Percentiles rank a stretch among this genome's conserved stretches.
These are phyloP conservation scores for Druceiella hillmani DNA, from an alignment of 2,888 invertebrate genomes.

Conservation along the genomic window DNA sequence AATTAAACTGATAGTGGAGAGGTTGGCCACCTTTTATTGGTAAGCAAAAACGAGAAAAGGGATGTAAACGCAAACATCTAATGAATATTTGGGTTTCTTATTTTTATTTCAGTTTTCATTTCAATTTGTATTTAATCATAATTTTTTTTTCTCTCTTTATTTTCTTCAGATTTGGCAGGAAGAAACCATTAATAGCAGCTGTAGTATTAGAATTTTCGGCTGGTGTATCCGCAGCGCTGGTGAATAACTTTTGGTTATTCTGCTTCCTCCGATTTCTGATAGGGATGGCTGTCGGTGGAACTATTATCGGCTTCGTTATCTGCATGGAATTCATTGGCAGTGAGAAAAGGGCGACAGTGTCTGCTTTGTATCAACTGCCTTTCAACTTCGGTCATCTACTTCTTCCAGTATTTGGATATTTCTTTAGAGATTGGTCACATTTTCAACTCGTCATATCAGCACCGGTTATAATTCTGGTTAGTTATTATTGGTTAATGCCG, in stretches of 20 bases:
- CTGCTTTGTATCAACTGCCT: slow-evolving; percentile 63
- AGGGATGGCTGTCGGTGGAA: slow-evolving; percentile 74
- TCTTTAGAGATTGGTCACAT: slow-evolving; percentile 57
- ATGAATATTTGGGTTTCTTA: too few species aligned
- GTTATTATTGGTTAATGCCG: slow-evolving; percentile 64
- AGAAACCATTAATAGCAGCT: slow-evolving; percentile 63
- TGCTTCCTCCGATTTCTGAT: slow-evolving; percentile 62
- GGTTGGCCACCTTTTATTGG: too few species aligned
- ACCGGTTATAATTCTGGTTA: slow-evolving; percentile 51
- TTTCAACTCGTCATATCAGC: slow-evolving; percentile 63
- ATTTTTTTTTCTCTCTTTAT: too few species aligned
- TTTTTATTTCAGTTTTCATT: too few species aligned
- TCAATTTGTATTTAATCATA: too few species aligned
- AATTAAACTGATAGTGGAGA: too few species aligned
- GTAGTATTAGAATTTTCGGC: slow-evolving; percentile 65
- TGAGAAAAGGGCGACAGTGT: slow-evolving; percentile 49
- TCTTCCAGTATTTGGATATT: slow-evolving; percentile 57
- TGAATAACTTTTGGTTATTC: slow-evolving; percentile 57
- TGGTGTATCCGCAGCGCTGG: slow-evolving; percentile 62
- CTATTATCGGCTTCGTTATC: slow-evolving; percentile 55
- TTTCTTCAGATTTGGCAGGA: slow-evolving; percentile 65
- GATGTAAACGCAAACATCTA: too few species aligned
- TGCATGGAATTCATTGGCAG: slow-evolving; percentile 64
- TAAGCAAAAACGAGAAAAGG: too few species aligned
- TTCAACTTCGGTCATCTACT: slow-evolving; percentile 65